Base-by-base conservation (phyloP, 2,888 invertebrate genomes). In the Melangyna quadrimaculata region DNA sequence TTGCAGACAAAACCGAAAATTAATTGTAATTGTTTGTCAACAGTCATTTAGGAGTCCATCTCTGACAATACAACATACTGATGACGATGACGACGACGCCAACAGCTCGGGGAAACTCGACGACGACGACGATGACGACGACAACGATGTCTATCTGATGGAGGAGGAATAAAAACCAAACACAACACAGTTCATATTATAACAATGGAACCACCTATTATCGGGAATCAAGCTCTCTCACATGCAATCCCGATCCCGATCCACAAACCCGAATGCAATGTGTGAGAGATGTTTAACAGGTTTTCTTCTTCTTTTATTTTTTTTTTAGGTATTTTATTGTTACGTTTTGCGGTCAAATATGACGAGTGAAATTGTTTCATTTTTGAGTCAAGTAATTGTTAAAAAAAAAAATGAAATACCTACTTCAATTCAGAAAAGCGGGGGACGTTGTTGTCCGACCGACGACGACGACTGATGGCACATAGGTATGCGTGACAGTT, bases 11-110 rank as follows among this genome's bases (percentile, higher is more conserved):
- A 86, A 81, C 72, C 69, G 59, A 86, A 86, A 86, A 86, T 81
- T 86, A 78, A 77, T 81, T 78, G 86, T 86, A 86, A 86, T 86
- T 86, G 86, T 86, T 86, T 86, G 86, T 86, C 86, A 86, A 86
- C 86, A 86, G 86, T 86, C 86, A 81, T 86, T 86, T 86, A 86
- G 81, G 77, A 81, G 77, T 40, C 80, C 81, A 81, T 81, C 81
- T 65, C 65, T 45, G 45, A 65, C 45, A 65, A 65, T 65, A 29
- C 77, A 40, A 19, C 37, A 40, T 35, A 37, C 51, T 53, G 48
- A 67, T 35, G 22, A 67, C 65, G 12, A 27, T 7, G 48, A 48
- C n/a, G 37, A 35, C 35, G 22, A 40, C 17, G 63, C 24, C 65
- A 67, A 51, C 19, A 35, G 63, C 75, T 29, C 80, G n/a, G 40